phyloP scores from a whole-genome alignment of 2,797 vertebrate species.

The Columba guinea region DNA sequence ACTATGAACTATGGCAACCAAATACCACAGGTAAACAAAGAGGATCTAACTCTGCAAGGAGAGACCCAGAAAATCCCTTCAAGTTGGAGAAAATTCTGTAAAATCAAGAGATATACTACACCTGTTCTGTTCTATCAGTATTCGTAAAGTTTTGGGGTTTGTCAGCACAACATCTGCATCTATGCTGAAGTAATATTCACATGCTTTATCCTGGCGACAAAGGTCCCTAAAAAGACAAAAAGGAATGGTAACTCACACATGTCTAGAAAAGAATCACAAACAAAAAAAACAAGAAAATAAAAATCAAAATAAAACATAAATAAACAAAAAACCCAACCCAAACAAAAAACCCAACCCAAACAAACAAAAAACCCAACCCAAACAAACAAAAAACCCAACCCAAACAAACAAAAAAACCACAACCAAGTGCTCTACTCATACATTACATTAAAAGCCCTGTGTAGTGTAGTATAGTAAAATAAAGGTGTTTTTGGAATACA shows the following conservation, averaged over 20 bases:
- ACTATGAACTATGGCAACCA: not conserved
- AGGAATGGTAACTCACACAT: not conserved
- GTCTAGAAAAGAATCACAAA: not conserved
- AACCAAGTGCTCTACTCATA: not conserved
- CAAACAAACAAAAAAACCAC: not conserved
- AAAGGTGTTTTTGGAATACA: not conserved
- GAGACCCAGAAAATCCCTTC: not conserved
- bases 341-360: not conserved
- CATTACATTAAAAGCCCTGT: not conserved
- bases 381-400: not conserved
- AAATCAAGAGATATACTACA: constrained; percentile 61
- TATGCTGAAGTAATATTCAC: constrained; percentile 94
- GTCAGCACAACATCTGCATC: constrained; percentile 94
- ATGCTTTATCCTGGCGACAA: constrained; percentile 88
- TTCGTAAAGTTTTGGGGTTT: constrained; percentile 89
- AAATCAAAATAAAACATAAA: not conserved
- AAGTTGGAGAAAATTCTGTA: not conserved
- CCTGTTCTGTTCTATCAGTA: constrained; percentile 98
- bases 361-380: not conserved
- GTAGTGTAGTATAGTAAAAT: not conserved
- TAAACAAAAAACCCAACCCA: too few relatives aligned
- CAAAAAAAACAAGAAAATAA: not conserved
- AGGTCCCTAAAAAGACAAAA: constrained; percentile 82
- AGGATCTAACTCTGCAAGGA: not conserved
- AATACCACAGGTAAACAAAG: not conserved